A percentile compares a stretch with the other conserved stretches of the same genome.
Evolutionary conservation across 64 coral and sea anemone species (phyloP).

Genomic region (Actinia equina): DNA sequence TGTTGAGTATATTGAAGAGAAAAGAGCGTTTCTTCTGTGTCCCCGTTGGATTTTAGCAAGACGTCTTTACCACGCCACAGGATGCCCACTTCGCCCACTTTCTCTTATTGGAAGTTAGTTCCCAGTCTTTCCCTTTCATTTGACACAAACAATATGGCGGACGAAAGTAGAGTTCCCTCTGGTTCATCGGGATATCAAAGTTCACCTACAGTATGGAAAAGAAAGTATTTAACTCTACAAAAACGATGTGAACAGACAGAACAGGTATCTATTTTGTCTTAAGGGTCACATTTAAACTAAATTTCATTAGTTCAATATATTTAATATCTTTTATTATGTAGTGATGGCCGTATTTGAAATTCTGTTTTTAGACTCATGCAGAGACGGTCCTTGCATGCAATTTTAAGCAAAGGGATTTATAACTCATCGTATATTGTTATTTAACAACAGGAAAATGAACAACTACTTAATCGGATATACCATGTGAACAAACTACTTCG

Average conservation of each 20-base stretch:
- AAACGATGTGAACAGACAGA: constrained; percentile 51
- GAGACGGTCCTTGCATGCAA: too few relatives aligned
- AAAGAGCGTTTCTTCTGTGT: too few relatives aligned
- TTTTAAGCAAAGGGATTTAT: not conserved
- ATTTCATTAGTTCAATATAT: not conserved
- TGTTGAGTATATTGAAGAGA: too few relatives aligned
- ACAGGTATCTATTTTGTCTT: constrained; percentile 30
- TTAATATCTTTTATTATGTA: not conserved
- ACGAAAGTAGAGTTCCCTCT: not conserved
- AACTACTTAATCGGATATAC: constrained; percentile 60
- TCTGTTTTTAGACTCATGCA: not conserved
- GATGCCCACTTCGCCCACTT: too few relatives aligned
- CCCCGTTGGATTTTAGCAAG: too few relatives aligned
- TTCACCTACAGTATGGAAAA: constrained; percentile 50
- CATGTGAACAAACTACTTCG: constrained; percentile 52
- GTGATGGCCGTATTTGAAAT: not conserved
- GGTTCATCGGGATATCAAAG: not conserved
- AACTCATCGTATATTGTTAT: not conserved
- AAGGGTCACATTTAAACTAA: not conserved
- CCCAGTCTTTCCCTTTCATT: not conserved
- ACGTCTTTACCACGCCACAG: not conserved
- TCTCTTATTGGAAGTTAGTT: not conserved
- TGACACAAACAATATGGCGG: constrained; percentile 50
- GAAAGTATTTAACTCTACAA: constrained; percentile 60
- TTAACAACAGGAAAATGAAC: constrained; percentile 55